Conservation (phyloP, 2,888 invertebrate genomes). For the Machimus rusticus region DNA sequence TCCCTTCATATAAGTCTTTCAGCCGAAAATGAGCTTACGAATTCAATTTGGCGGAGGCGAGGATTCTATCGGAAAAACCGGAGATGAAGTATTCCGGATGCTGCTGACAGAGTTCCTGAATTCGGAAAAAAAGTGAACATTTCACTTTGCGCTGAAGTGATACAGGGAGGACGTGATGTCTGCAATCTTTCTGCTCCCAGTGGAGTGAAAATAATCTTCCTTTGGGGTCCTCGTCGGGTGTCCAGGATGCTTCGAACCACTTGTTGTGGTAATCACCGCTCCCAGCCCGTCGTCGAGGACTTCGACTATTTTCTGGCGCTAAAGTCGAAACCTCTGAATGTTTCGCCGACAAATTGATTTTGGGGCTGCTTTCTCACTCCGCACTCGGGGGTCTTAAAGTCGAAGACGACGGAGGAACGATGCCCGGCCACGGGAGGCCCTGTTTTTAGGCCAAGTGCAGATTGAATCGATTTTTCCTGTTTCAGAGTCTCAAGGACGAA, state of each 20-base stretch:
- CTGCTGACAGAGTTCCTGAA: not conserved
- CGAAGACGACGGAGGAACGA: not conserved
- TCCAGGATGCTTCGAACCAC: not conserved
- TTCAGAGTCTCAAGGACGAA: not conserved
- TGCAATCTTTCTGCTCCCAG: not conserved
- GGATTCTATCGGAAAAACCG: not conserved
- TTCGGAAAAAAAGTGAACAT: not conserved
- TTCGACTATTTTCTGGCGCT: not conserved
- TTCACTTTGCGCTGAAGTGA: not conserved
- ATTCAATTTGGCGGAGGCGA: not conserved
- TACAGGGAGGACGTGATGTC: not conserved
- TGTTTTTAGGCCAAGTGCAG: slow-evolving; percentile 31
- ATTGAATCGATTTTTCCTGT: slow-evolving; percentile 25
- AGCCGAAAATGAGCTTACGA: not conserved
- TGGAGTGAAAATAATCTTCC: not conserved
- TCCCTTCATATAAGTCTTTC: not conserved
- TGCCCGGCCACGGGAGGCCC: not conserved
- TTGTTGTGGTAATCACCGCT: not conserved
- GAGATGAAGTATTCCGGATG: not conserved
- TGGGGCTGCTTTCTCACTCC: not conserved
- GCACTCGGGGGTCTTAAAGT: not conserved
- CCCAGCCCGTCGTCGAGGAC: not conserved
- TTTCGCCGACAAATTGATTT: not conserved
- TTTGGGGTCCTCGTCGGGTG: not conserved
- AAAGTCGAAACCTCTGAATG: not conserved